Conservation (phyloP, 2,888 invertebrate species). For the Monochamus alternatus region DNA sequence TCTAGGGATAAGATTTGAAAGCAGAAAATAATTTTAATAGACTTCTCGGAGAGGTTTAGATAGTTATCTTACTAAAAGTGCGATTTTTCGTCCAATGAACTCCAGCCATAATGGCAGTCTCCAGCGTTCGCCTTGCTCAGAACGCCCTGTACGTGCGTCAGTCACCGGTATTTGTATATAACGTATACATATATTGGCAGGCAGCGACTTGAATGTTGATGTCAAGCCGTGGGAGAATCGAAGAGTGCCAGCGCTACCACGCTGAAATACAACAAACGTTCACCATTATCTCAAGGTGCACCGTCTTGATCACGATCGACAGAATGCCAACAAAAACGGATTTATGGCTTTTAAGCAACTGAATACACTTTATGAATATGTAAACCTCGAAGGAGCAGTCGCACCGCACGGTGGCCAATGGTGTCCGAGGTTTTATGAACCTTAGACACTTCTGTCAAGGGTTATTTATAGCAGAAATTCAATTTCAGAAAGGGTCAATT, state of each 20-base stretch:
- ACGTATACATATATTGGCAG: slow-evolving; percentile 30
- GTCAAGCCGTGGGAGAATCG: slow-evolving; percentile 53
- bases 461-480: too few species aligned
- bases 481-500: too few species aligned
- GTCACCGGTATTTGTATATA: slow-evolving; percentile 30
- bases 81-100: too few species aligned
- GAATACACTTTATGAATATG: slow-evolving; percentile 41
- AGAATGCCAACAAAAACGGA: slow-evolving; percentile 43
- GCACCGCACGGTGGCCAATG: slow-evolving; percentile 26
- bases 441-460: neutral
- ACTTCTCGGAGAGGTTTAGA: too few species aligned
- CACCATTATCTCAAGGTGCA: slow-evolving; percentile 27
- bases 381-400: slow-evolving; percentile 26
- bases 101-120: neutral
- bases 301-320: slow-evolving; percentile 43
- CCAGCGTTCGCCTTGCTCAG: neutral
- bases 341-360: slow-evolving; percentile 38
- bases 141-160: slow-evolving; percentile 15
- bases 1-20: too few species aligned
- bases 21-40: too few species aligned
- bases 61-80: too few species aligned
- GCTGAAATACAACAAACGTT: slow-evolving; percentile 36
- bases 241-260: slow-evolving; percentile 39
- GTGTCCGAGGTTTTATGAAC: slow-evolving; percentile 11
- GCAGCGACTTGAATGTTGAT: slow-evolving; percentile 53